phyloP scores from a whole-genome alignment of 2,113 vertebrate species.

The Megaptera novaeangliae region DNA sequence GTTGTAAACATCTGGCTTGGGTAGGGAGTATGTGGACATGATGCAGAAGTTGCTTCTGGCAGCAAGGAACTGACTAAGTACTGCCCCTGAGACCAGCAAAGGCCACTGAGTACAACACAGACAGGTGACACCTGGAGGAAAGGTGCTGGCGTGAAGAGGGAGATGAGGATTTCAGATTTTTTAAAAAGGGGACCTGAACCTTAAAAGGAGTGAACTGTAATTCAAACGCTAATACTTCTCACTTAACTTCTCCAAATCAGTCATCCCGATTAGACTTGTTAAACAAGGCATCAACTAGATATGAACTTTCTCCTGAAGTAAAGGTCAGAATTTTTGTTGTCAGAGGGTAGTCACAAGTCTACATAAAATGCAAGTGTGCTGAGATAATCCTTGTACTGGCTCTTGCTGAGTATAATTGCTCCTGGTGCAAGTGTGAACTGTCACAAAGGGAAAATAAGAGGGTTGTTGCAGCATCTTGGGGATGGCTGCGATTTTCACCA shows the following conservation, averaged over 20 bases:
- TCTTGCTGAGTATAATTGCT: conserved; percentile 65
- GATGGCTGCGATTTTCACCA: conserved; percentile 60
- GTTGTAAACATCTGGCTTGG: background rate
- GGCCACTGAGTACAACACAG: background rate
- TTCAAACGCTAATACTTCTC: conserved; percentile 49
- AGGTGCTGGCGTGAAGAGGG: background rate
- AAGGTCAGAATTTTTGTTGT: conserved; percentile 57
- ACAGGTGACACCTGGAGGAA: background rate
- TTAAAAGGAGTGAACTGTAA: background rate
- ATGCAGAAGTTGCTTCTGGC: background rate
- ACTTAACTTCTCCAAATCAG: conserved; percentile 55
- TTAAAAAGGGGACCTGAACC: background rate
- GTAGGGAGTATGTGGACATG: background rate
- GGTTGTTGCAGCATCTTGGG: conserved; percentile 43
- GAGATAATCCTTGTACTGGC: conserved; percentile 59
- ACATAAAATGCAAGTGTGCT: conserved; percentile 63
- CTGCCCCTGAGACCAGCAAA: background rate
- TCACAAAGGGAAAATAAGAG: conserved; percentile 68
- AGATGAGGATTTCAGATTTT: conserved; percentile 12
- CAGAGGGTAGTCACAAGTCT: conserved; percentile 59
- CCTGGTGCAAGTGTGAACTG: conserved; percentile 58
- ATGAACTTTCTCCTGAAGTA: conserved; percentile 68
- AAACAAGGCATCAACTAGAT: conserved; percentile 57
- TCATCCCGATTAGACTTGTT: conserved; percentile 69
- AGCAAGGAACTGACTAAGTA: background rate